Percentiles rank a stretch among this genome's conserved stretches.
Evolutionary conservation across 2,888 invertebrate species (phyloP).

Genomic region (Eremobia ochroleuca): DNA sequence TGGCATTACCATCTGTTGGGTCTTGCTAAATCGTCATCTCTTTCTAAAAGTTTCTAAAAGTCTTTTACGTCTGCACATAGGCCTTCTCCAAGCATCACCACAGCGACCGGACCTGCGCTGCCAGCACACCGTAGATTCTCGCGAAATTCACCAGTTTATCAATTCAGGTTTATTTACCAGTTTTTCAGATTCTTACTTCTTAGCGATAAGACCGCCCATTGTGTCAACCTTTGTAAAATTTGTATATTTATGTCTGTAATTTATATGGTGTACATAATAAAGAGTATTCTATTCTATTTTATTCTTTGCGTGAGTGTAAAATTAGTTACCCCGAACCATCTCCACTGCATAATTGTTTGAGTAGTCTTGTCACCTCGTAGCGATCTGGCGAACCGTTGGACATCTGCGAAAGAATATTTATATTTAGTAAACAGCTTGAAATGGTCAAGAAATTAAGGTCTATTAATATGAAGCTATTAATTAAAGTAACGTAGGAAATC

Average conservation of each 20-base stretch:
- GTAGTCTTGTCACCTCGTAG: conserved; percentile 78
- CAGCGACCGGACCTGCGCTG: neutral
- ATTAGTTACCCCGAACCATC: conserved; percentile 75
- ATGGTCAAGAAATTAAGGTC: neutral
- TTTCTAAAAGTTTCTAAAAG: neutral
- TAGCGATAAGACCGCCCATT: no score
- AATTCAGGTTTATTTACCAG: no score
- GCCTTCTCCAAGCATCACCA: neutral
- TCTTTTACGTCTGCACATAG: neutral
- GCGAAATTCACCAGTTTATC: neutral
- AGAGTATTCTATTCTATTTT: no score
- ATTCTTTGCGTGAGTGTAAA: neutral
- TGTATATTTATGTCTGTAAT: no score
- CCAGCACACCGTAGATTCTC: neutral
- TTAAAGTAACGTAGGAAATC: conserved; percentile 4
- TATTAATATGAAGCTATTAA: neutral
- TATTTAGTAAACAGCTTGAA: neutral
- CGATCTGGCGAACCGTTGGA: conserved; percentile 66
- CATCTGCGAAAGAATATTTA: conserved; percentile 57
- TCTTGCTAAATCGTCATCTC: neutral
- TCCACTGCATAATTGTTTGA: conserved; percentile 83
- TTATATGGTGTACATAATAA: no score
- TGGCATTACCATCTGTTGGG: neutral
- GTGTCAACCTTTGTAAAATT: no score
- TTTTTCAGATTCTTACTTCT: no score